Evolutionary conservation across 2,888 invertebrate genomes (phyloP).

Genomic region (Ormyrus pomaceus): DNA sequence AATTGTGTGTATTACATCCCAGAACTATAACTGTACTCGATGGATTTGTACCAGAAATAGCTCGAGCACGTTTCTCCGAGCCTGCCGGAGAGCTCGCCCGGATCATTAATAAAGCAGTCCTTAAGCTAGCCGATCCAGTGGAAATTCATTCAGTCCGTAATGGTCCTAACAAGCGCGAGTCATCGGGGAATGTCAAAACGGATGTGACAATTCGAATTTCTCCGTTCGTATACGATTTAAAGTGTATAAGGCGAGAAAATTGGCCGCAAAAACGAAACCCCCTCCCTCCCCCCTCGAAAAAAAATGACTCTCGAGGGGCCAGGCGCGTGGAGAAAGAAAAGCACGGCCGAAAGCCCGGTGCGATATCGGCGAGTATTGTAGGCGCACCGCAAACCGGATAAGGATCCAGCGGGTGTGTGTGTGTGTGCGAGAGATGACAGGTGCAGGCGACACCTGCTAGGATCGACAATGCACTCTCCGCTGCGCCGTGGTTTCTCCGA

Average conservation of each 20-base stretch:
- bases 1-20: no score
- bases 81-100: no score
- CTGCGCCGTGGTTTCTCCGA: neutral
- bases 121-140: neutral
- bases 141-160: conserved; percentile 26
- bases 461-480: conserved; percentile 63
- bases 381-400: conserved; percentile 27
- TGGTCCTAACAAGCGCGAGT: conserved; percentile 18
- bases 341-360: no score
- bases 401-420: neutral
- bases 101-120: conserved; percentile 29
- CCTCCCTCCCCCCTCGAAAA: neutral
- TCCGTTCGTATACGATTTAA: neutral
- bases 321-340: no score
- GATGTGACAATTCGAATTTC: conserved; percentile 33
- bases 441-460: conserved; percentile 66
- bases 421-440: conserved; percentile 60
- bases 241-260: neutral
- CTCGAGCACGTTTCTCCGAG: no score
- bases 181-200: conserved; percentile 36
- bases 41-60: no score
- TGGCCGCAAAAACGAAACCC: neutral
- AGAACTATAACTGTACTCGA: no score
- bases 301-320: neutral
- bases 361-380: conserved; percentile 27